phyloP scores from a whole-genome alignment of 92 coral and sea anemone genomes.

The Pocillopora grandis region DNA sequence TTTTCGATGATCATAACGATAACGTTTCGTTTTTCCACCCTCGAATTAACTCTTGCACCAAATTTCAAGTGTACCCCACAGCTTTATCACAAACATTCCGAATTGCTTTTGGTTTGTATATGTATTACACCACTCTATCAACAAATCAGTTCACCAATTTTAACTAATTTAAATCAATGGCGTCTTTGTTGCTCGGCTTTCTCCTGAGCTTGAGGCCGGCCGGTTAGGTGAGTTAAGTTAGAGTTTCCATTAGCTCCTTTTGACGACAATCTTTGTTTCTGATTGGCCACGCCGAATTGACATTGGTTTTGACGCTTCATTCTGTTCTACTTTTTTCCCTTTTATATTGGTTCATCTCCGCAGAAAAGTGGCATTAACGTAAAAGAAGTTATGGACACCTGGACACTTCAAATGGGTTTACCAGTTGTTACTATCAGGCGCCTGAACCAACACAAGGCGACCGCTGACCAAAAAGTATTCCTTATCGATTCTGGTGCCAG shows the following conservation, averaged over 20 bases:
- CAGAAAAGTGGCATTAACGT: conserved; percentile 47
- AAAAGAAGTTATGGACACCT: conserved; percentile 83
- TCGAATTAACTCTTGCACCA: neutral
- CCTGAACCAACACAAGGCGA: conserved; percentile 35
- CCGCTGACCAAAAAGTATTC: conserved; percentile 79
- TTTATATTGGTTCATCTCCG: neutral
- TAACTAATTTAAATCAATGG: neutral
- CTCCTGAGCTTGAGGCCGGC: too few species aligned
- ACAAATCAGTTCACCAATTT: too few species aligned
- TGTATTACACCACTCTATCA: too few species aligned
- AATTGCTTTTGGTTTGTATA: too few species aligned
- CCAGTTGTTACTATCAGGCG: conserved; percentile 76
- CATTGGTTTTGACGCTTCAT: too few species aligned
- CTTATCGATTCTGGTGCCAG: conserved; percentile 71
- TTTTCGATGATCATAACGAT: neutral
- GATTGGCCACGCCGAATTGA: too few species aligned
- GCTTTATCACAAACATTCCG: too few species aligned
- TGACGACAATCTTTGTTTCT: too few species aligned
- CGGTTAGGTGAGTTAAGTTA: too few species aligned
- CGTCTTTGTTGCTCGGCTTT: too few species aligned
- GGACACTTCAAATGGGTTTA: conserved; percentile 96
- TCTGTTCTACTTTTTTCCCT: too few species aligned
- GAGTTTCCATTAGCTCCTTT: neutral
- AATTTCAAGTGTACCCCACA: too few species aligned
- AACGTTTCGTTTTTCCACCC: neutral